These are phyloP conservation scores for Drosophila peninsularis DNA, from an alignment of 2,888 invertebrate species.

Conservation along the genomic window DNA sequence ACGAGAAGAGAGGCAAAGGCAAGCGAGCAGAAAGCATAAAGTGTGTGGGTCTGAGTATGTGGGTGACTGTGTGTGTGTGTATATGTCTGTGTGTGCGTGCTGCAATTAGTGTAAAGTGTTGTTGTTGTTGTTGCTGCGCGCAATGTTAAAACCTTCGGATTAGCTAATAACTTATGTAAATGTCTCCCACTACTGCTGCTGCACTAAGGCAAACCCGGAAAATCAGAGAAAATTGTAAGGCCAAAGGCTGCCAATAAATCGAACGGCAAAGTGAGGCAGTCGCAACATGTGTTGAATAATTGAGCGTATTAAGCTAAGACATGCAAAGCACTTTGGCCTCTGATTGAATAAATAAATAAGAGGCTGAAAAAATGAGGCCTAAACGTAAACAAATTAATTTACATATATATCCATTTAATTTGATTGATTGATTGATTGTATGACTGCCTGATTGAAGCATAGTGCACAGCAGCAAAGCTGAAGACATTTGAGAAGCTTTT, in stretches of 20 bases:
- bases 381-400: constrained; percentile 7
- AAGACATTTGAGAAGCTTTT: no score
- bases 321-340: constrained; percentile 1
- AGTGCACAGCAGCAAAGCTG: no score
- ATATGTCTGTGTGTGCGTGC: constrained; percentile 43
- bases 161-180: constrained; percentile 62
- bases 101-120: constrained; percentile 63
- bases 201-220: background rate
- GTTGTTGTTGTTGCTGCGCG: constrained; percentile 24
- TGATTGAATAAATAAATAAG: constrained; percentile 7
- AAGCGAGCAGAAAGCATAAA: background rate
- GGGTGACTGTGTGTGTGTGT: background rate
- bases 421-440: background rate
- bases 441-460: background rate
- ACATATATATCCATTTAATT: background rate
- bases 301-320: constrained; percentile 30
- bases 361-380: background rate
- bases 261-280: constrained; percentile 25
- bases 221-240: constrained; percentile 10
- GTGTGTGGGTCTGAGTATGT: background rate
- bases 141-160: constrained; percentile 17
- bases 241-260: constrained; percentile 43
- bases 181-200: constrained; percentile 8
- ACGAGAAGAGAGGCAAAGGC: background rate
- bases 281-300: constrained; percentile 35